Percentiles rank a stretch among this genome's conserved stretches.
Evolutionary conservation across 2,888 invertebrate genomes (phyloP).

Genomic region (Odontothrips loti): DNA sequence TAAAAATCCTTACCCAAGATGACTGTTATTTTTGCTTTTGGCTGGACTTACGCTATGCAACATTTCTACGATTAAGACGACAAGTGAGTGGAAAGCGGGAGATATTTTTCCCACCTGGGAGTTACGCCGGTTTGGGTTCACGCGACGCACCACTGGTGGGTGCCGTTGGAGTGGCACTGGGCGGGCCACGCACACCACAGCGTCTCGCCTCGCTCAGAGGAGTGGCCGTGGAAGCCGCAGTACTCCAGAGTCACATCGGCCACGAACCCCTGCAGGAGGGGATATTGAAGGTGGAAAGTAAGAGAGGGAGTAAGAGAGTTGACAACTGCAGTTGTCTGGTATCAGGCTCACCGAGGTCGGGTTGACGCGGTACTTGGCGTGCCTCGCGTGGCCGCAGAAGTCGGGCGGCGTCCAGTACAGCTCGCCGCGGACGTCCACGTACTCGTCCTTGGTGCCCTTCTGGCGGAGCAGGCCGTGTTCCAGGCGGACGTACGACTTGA

Average conservation of each 20-base stretch:
- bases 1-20: no score
- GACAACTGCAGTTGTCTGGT: no score
- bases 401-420: constrained; percentile 16
- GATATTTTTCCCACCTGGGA: no score
- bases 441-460: constrained; percentile 5
- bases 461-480: constrained; percentile 4
- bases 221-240: not conserved
- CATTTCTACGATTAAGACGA: no score
- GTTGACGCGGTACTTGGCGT: not conserved
- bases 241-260: not conserved
- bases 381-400: not conserved
- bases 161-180: not conserved
- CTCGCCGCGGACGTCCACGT: constrained; percentile 7
- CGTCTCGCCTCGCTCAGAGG: not conserved
- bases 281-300: no score
- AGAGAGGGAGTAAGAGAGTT: no score
- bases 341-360: not conserved
- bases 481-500: not conserved
- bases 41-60: no score
- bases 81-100: no score
- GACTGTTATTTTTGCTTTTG: no score
- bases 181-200: not conserved
- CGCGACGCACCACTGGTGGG: not conserved
- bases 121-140: no score
- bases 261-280: not conserved